phyloP scores from a whole-genome alignment of 2,888 invertebrate genomes.

The Oxytorus armatus region DNA sequence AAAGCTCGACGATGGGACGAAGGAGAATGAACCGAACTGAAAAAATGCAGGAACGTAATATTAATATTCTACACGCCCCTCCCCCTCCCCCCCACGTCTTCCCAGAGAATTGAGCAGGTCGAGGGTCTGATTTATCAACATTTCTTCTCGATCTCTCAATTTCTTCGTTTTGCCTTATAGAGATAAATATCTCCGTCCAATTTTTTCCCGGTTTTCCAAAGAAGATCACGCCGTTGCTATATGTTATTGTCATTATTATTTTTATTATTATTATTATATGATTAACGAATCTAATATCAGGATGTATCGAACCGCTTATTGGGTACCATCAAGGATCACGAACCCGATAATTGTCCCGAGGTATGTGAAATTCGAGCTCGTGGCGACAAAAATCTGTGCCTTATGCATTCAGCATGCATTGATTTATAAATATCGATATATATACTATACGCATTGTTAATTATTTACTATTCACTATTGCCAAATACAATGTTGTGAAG shows the following conservation, averaged over 20 bases:
- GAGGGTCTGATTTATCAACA: not conserved
- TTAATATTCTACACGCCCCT: not conserved
- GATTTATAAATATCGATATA: conserved; percentile 50
- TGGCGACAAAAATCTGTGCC: conserved; percentile 46
- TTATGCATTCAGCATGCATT: conserved; percentile 56
- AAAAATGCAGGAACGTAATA: too few relatives aligned
- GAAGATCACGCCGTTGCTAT: conserved; percentile 44
- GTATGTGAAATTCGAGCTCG: conserved; percentile 28
- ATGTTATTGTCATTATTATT: conserved; percentile 21
- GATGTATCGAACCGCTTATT: conserved; percentile 32
- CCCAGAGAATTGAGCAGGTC: conserved; percentile 24
- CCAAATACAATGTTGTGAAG: conserved; percentile 63
- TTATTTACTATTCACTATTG: conserved; percentile 66
- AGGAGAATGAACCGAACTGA: too few relatives aligned
- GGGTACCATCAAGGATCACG: conserved; percentile 15
- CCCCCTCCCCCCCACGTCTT: conserved; percentile 36
- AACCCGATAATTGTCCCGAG: not conserved
- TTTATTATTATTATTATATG: conserved; percentile 25
- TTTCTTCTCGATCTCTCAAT: conserved; percentile 2
- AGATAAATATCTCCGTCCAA: conserved; percentile 60
- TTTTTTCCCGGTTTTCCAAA: conserved; percentile 61
- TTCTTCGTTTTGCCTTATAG: conserved; percentile 31
- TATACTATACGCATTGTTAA: conserved; percentile 63
- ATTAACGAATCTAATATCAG: conserved; percentile 36
- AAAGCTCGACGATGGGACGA: too few relatives aligned